Evolutionary conservation across 2,113 vertebrate species (phyloP), one percentile per base, ranked within the genome.

Genomic region (Todiramphus saurophagus): DNA sequence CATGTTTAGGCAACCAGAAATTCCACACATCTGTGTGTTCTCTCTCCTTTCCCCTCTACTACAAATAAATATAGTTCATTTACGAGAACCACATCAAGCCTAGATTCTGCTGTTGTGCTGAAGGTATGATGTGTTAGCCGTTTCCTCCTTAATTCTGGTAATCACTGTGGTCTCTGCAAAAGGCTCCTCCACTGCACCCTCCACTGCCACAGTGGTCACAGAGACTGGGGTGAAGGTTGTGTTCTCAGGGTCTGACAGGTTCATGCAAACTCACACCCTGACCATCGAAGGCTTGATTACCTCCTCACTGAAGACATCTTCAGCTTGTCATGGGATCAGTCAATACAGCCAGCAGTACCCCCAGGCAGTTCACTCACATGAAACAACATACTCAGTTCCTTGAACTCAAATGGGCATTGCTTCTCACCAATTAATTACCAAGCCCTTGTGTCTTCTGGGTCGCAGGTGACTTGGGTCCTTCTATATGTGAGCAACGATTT

Each of bases 381-480:
- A 72, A 80, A 33, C 16, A 86, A 76, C 27, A 33, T 6, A 8
- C 1, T 7, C 9, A 60, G 64, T 60, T 11, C 78, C 82, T 23
- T 51, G 44, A 73, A 48, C 17, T 56, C 9, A 3, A 81, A 44
- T 0, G 0, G 41, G 63, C 16, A 4, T 33, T 58, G 67, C 75
- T 83, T n/a, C 35, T 69, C 85, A 66, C 68, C 39, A 83, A 83
- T 35, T 23, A 41, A 13, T 25, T 56, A 20, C 21, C 0, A 0
- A 81, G 43, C 19, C 11, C 27, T 69, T 19, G 9, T 66, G 27
- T 50, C 46, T 76, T 60, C 66, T 62, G 53, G 14, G 16, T 25
- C 4, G 4, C 44, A 62, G 35, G 43, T 44, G 70, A 68, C 35
- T 33, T 51, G 10, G 43, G 44, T 84, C 10, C 46, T 94, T 39